Evolutionary conservation across 2,113 vertebrate genomes (phyloP).

Genomic region (Oophaga pumilio): DNA sequence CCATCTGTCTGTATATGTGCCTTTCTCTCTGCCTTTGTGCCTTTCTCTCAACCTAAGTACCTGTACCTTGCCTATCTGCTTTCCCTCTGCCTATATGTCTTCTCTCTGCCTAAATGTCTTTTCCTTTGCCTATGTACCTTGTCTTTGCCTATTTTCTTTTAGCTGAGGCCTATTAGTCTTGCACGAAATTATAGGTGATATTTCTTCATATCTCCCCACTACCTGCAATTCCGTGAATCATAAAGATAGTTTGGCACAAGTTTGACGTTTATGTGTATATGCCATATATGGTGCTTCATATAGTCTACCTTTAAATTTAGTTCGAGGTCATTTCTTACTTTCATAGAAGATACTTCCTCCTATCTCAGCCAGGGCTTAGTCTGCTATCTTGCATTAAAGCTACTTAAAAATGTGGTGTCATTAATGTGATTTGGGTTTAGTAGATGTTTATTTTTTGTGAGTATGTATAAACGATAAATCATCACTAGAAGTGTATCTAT

Average conservation of each 20-base stretch:
- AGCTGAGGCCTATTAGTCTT: background rate
- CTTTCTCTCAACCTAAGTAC: too few relatives aligned
- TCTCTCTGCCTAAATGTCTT: too few relatives aligned
- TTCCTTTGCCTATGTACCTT: background rate
- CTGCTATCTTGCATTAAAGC: background rate
- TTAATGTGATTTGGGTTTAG: background rate
- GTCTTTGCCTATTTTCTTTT: background rate
- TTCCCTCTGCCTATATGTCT: too few relatives aligned
- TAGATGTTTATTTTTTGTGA: background rate
- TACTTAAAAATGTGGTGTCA: background rate
- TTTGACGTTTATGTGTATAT: background rate
- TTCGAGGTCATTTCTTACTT: too few relatives aligned
- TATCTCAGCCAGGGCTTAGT: background rate
- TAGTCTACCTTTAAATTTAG: too few relatives aligned
- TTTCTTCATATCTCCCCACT: background rate
- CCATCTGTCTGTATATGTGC: too few relatives aligned
- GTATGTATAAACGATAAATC: background rate
- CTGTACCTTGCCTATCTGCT: too few relatives aligned
- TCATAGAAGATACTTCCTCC: background rate
- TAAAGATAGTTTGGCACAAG: background rate
- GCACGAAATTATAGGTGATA: background rate
- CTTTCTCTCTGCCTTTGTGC: too few relatives aligned
- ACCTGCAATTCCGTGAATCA: background rate
- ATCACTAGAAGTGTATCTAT: background rate
- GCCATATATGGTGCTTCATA: background rate